Evolutionary conservation across 2,797 vertebrate species (phyloP).

Genomic region (Botia kubotai): DNA sequence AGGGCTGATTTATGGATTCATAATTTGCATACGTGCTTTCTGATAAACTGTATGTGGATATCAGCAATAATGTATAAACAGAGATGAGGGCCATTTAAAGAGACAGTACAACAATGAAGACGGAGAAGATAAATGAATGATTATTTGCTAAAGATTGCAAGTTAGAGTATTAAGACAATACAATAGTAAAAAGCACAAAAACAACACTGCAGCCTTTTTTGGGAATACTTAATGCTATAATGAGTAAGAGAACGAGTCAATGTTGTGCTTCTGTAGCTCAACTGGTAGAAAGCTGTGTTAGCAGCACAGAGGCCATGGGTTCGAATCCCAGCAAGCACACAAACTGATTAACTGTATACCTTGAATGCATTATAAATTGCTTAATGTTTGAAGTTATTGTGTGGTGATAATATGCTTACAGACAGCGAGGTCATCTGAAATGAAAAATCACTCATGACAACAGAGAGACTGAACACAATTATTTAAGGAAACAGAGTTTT

Average conservation of each 20-base stretch:
- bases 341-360: too few species aligned
- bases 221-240: neutral
- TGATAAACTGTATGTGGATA: conserved; percentile 2
- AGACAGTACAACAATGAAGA: neutral
- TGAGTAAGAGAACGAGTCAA: neutral
- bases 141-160: neutral
- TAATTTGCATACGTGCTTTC: neutral
- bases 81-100: neutral
- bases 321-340: too few species aligned
- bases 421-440: neutral
- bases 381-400: too few species aligned
- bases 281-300: too few species aligned
- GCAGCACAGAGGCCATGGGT: too few species aligned
- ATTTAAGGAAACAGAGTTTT: neutral
- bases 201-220: neutral
- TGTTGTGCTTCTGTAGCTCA: too few species aligned
- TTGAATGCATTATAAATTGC: too few species aligned
- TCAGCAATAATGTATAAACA: neutral
- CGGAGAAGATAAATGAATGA: neutral
- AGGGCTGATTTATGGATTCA: neutral
- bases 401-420: too few species aligned
- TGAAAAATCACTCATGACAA: neutral
- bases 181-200: neutral
- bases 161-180: neutral
- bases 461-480: neutral